Percentiles rank a stretch among this genome's conserved stretches.
Conservation (phyloP, 2,113 vertebrate species). For the Scalopus aquaticus region DNA sequence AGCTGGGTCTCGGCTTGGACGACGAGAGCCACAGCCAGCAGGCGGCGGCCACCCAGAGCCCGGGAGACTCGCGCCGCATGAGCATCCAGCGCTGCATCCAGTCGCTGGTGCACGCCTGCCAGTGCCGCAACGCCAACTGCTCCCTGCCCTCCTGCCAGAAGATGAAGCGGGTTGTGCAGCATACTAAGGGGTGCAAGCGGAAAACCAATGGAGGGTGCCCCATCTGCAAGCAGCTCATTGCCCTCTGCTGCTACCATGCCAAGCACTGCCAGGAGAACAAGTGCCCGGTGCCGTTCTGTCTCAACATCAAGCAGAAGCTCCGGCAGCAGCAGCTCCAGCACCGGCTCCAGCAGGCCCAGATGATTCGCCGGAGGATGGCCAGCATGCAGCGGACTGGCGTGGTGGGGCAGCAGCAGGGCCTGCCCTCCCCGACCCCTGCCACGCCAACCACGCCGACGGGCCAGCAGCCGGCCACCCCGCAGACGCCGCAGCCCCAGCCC, state of each 20-base stretch:
- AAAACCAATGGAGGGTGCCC: conserved; percentile 98
- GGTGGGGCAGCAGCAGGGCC: conserved; percentile 88
- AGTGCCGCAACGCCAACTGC: conserved; percentile 99
- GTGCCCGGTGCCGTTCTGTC: conserved; percentile 98
- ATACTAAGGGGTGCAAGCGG: conserved; percentile 98
- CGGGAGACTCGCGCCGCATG: conserved; percentile 95
- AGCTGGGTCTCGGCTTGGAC: conserved; percentile 95
- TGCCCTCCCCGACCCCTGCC: conserved; percentile 94
- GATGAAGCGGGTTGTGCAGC: conserved; percentile 98
- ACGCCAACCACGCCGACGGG: conserved; percentile 92
- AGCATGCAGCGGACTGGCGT: conserved; percentile 96
- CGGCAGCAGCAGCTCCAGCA: conserved; percentile 98
- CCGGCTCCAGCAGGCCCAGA: conserved; percentile 97
- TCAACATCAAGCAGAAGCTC: conserved; percentile 99
- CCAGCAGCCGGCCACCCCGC: conserved; percentile 93
- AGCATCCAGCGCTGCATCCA: conserved; percentile 99
- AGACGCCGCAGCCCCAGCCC: conserved; percentile 92
- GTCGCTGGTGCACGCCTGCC: conserved; percentile 97
- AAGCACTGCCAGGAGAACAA: conserved; percentile 99
- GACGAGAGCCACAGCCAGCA: conserved; percentile 96
- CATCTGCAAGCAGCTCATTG: conserved; percentile 99
- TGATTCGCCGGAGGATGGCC: conserved; percentile 96
- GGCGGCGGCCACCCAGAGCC: conserved; percentile 94
- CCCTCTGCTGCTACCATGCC: conserved; percentile 98
- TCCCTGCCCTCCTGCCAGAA: conserved; percentile 98